phyloP scores from a whole-genome alignment of 2,113 vertebrate species.

The Coracopsis vasa region DNA sequence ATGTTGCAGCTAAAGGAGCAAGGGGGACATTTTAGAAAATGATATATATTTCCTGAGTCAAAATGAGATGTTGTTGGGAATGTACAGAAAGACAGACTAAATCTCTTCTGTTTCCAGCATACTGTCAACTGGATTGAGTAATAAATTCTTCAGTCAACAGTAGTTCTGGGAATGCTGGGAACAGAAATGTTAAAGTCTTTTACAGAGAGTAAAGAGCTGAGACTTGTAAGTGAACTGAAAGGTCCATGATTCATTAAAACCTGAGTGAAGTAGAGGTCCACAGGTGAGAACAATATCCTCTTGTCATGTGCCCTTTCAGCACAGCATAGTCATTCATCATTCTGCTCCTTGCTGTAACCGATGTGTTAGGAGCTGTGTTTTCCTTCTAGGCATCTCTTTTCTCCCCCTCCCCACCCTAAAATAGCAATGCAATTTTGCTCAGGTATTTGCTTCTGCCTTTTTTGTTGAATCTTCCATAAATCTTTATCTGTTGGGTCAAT shows the following conservation, averaged over 20 bases:
- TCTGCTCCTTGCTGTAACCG: background rate
- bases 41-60: conserved; percentile 49
- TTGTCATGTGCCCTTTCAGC: conserved; percentile 21
- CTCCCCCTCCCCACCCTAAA: background rate
- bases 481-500: conserved; percentile 7
- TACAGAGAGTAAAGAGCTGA: background rate
- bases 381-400: conserved; percentile 25
- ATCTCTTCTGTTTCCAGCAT: conserved; percentile 45
- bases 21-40: background rate
- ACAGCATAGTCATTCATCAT: conserved; percentile 35
- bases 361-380: conserved; percentile 35
- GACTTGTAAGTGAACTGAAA: conserved; percentile 22
- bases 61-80: conserved; percentile 53
- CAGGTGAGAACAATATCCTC: conserved; percentile 50
- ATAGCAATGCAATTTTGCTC: conserved; percentile 29
- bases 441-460: conserved; percentile 1
- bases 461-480: conserved; percentile 5
- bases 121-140: conserved; percentile 31
- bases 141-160: conserved; percentile 64
- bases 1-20: background rate
- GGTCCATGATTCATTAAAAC: conserved; percentile 8
- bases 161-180: background rate
- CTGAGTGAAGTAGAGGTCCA: background rate
- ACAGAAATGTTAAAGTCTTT: conserved; percentile 17
- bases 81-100: conserved; percentile 32